These are phyloP conservation scores for Cyprinella venusta DNA, from an alignment of 2,797 vertebrate species.

Conservation along the genomic window DNA sequence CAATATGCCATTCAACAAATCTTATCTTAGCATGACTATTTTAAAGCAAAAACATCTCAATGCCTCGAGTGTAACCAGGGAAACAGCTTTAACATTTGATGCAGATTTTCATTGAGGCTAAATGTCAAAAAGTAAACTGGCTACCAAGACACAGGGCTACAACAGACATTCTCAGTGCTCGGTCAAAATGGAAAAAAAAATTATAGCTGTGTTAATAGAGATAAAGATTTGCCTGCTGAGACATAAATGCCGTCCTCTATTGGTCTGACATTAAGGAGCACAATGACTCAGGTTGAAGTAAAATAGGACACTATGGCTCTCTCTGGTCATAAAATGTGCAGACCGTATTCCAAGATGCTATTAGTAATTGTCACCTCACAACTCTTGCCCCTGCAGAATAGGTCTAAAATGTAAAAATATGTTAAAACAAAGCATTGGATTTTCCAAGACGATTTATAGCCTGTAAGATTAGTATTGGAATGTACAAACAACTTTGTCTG, in stretches of 20 bases:
- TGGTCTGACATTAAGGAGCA: conserved; percentile 66
- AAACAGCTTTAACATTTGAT: conserved; percentile 27
- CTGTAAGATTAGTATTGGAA: neutral
- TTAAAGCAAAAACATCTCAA: conserved; percentile 25
- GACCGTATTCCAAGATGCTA: neutral
- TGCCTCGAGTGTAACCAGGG: conserved; percentile 10
- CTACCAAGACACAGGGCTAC: conserved; percentile 18
- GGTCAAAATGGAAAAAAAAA: conserved; percentile 48
- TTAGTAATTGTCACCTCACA: conserved; percentile 10
- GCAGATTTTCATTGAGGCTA: conserved; percentile 36
- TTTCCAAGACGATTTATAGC: neutral
- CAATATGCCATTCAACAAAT: conserved; percentile 10
- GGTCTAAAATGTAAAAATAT: neutral
- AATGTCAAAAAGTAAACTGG: conserved; percentile 46
- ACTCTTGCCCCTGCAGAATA: neutral
- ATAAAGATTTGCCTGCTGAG: conserved; percentile 69
- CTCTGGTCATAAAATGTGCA: conserved; percentile 15
- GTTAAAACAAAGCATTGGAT: conserved; percentile 3
- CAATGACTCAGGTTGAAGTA: conserved; percentile 42
- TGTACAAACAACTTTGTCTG: neutral
- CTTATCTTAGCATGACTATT: conserved; percentile 21
- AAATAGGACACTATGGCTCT: conserved; percentile 30
- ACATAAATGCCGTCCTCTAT: conserved; percentile 67
- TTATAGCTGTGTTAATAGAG: conserved; percentile 61
- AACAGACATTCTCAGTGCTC: conserved; percentile 2